Percentiles rank a stretch among this genome's conserved stretches.
Conservation (phyloP, 2,113 vertebrate species). For the Chaenocephalus aceratus region DNA sequence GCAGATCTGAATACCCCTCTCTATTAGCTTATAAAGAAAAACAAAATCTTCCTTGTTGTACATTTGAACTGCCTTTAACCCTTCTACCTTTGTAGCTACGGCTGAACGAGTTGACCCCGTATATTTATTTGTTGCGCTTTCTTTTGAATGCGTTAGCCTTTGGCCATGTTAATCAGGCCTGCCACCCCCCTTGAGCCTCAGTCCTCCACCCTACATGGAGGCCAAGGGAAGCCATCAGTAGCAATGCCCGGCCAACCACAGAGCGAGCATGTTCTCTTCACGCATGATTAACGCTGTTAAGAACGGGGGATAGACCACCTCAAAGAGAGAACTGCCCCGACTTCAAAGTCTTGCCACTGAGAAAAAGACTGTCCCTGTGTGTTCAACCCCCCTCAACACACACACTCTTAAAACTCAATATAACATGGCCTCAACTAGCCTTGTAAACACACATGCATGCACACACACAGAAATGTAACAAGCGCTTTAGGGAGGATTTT, state of each 20-base stretch:
- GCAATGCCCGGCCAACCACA: conserved; percentile 65
- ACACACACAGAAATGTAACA: conserved; percentile 46
- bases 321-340: conserved; percentile 77
- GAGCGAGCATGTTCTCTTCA: conserved; percentile 80
- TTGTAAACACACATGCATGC: conserved; percentile 62
- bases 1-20: conserved; percentile 36
- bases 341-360: conserved; percentile 78
- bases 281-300: conserved; percentile 78
- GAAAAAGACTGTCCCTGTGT: conserved; percentile 57
- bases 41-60: conserved; percentile 24
- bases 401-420: conserved; percentile 63
- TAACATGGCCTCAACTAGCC: conserved; percentile 63
- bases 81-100: conserved; percentile 49
- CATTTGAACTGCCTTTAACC: conserved; percentile 48
- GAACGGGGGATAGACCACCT: conserved; percentile 75
- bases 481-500: conserved; percentile 55
- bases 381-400: conserved; percentile 23
- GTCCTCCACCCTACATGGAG: conserved; percentile 36
- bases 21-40: conserved; percentile 1
- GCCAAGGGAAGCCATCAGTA: conserved; percentile 65
- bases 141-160: conserved; percentile 69
- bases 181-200: conserved; percentile 27
- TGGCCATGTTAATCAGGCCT: conserved; percentile 76
- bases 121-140: conserved; percentile 71
- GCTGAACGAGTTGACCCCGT: conserved; percentile 56